Evolutionary conservation across 1,140 invertebrate genomes (phyloP).

Genomic region (Papilio polytes): DNA sequence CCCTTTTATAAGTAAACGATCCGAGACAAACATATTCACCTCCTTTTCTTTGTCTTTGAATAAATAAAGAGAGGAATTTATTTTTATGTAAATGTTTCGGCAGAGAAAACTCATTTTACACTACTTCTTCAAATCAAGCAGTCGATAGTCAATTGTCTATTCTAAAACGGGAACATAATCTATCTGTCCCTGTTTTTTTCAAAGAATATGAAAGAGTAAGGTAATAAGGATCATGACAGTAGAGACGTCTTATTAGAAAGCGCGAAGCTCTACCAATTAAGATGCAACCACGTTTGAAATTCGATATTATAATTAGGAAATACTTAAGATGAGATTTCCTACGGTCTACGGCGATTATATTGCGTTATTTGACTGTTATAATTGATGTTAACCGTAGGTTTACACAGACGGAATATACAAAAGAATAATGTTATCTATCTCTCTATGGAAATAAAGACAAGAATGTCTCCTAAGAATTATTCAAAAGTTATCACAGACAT

Average conservation of each 20-base stretch:
- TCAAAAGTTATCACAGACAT: too few relatives aligned
- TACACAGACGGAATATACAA: too few relatives aligned
- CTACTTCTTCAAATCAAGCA: background rate
- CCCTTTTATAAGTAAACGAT: background rate
- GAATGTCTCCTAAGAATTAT: too few relatives aligned
- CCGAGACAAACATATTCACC: background rate
- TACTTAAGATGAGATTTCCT: background rate
- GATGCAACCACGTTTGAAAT: constrained; percentile 46
- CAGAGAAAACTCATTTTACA: background rate
- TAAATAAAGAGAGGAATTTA: background rate
- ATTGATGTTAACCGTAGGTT: too few relatives aligned
- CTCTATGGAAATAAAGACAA: too few relatives aligned
- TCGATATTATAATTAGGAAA: constrained; percentile 45
- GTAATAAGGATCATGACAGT: constrained; percentile 26
- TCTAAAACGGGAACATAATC: background rate
- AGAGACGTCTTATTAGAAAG: constrained; percentile 45
- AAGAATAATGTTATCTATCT: too few relatives aligned
- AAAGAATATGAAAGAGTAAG: too few relatives aligned
- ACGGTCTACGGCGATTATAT: background rate
- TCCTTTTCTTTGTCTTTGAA: background rate
- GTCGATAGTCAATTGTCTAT: background rate
- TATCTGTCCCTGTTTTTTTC: too few relatives aligned
- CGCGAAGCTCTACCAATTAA: constrained; percentile 48
- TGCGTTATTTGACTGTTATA: background rate
- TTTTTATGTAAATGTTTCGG: background rate